Evolutionary conservation across 37 sponge, comb jelly and placozoan species (phyloP).

Genomic region (Theonella swinhoei): DNA sequence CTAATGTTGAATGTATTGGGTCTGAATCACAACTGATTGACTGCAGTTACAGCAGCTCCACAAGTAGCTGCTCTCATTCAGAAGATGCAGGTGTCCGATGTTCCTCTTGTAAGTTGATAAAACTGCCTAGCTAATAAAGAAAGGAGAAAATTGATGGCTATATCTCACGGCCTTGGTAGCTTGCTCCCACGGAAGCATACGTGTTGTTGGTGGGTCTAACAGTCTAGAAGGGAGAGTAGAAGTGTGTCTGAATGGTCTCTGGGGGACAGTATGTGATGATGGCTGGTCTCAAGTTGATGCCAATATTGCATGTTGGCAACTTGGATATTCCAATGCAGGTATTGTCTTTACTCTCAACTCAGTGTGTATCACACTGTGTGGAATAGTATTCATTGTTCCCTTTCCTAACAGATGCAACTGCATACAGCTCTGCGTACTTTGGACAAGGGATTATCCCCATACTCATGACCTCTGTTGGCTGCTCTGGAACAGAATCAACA

Average conservation of each 20-base stretch:
- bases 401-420: background rate
- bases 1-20: constrained; percentile 36
- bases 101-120: too few relatives aligned
- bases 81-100: constrained; percentile 33
- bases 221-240: constrained; percentile 29
- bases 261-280: constrained; percentile 35
- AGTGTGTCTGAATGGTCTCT: background rate
- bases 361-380: too few relatives aligned
- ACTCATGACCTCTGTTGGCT: background rate
- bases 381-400: too few relatives aligned
- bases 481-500: background rate
- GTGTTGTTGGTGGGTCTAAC: too few relatives aligned
- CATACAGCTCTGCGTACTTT: background rate
- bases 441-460: constrained; percentile 7
- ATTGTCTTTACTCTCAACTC: too few relatives aligned
- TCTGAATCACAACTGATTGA: constrained; percentile 15
- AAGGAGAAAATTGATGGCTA: too few relatives aligned
- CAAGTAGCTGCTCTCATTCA: constrained; percentile 3
- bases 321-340: too few relatives aligned
- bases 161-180: background rate
- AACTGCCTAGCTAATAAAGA: too few relatives aligned
- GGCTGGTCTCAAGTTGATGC: too few relatives aligned
- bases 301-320: too few relatives aligned
- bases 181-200: background rate
- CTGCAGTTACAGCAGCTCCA: background rate